Evolutionary conservation across 2,888 invertebrate species (phyloP), one percentile per base, ranked within the genome.

Genomic region (Palloptera scutellata): DNA sequence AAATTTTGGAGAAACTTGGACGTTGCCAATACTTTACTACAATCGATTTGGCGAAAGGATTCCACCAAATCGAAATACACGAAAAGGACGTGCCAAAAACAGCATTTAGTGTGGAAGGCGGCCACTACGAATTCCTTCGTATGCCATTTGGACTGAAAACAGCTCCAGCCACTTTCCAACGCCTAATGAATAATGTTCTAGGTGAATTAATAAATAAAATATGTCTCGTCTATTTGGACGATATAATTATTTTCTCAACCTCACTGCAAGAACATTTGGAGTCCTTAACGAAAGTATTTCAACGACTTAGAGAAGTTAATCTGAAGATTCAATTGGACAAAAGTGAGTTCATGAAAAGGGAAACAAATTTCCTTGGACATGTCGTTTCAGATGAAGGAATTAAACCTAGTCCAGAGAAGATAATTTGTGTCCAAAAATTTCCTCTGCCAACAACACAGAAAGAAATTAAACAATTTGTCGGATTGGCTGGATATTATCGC

Each of bases 61-160:
- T 72, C 61, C 70, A 73, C 19, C 75, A 74, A 58, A 72, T 74
- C 17, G 64, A 65, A 57, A 70, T 74, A 1, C 30, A 67, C 0
- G 63, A 70, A 17, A 19, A 58, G 4, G 71, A 73, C 43, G 64
- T 69, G 2, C 45, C 58, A 20, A 74, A 75, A 62, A 74, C 74
- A 0, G 72, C 70, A 3, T 73, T 74, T 48, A 67, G 45, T 9
- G 68, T 69, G 5, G 62, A 65, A 17, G 55, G 40, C 13, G 70
- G 73, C 1, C 72, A 70, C 20, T 74, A 70, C 53, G 72, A 75
- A 43, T 74, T 68, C 30, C 13, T 70, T 1, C 41, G 73, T 62
- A 73, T 73, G 73, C 70, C 73, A 8, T 72, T 74, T 61, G 72
- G 71, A 0, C 48, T 73, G 15, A 73, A 74, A 64, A 72, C 72